Evolutionary conservation across 2,113 vertebrate genomes (phyloP).

Genomic region (Solenodon paradoxus): DNA sequence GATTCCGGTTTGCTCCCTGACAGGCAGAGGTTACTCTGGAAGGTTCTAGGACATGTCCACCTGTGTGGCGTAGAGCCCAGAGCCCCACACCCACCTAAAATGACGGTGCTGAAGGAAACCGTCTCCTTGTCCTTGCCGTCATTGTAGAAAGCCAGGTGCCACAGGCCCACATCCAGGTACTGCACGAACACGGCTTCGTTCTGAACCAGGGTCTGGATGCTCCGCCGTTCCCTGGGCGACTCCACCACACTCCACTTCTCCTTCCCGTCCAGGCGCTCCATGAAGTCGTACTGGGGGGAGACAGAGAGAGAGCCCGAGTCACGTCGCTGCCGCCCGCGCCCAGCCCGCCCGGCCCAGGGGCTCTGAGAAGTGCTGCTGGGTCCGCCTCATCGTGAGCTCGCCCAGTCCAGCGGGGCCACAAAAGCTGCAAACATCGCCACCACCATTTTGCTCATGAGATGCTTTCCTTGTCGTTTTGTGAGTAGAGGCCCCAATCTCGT

Average conservation of each 20-base stretch:
- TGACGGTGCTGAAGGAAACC: slow-evolving; percentile 94
- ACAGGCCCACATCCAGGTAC: slow-evolving; percentile 94
- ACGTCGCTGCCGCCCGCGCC: no score
- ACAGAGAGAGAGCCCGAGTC: background rate
- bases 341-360: no score
- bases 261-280: slow-evolving; percentile 98
- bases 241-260: slow-evolving; percentile 99
- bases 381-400: background rate
- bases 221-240: slow-evolving; percentile 93
- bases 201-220: slow-evolving; percentile 97
- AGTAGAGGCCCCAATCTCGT: background rate
- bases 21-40: background rate
- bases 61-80: no score
- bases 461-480: background rate
- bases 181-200: slow-evolving; percentile 98
- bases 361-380: background rate
- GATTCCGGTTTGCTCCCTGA: background rate
- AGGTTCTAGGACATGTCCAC: no score
- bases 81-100: slow-evolving; percentile 90
- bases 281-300: slow-evolving; percentile 94
- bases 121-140: slow-evolving; percentile 96
- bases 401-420: background rate
- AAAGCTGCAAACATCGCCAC: background rate
- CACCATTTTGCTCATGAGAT: no score
- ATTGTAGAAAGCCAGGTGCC: slow-evolving; percentile 99